Conservation (phyloP, 2,113 vertebrate species). For the Rhodinocichla rosea region DNA sequence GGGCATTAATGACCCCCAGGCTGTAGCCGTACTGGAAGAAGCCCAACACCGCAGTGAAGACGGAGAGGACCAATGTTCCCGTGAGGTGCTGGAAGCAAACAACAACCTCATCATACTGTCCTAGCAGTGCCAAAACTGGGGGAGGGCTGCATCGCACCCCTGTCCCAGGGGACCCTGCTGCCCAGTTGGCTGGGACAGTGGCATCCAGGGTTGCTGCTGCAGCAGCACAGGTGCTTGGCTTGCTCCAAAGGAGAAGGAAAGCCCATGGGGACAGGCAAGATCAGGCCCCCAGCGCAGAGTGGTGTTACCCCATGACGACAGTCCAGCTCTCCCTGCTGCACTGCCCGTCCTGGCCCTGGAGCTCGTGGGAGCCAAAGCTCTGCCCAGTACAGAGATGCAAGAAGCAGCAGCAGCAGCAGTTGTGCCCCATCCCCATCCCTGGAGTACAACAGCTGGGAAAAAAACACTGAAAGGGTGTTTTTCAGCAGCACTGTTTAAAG, state of each 20-base stretch:
- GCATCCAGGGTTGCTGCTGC: neutral
- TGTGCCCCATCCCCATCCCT: neutral
- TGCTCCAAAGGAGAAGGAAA: neutral
- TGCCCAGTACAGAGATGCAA: neutral
- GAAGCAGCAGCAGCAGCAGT: neutral
- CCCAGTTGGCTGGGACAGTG: fast-evolving
- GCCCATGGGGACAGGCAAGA: neutral
- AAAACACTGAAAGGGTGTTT: neutral
- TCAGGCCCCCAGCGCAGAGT: neutral
- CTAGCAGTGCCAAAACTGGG: neutral
- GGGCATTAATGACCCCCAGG: conserved; percentile 93
- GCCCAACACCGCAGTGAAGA: conserved; percentile 84
- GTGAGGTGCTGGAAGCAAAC: conserved; percentile 79
- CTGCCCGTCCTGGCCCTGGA: neutral
- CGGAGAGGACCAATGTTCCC: conserved; percentile 79
- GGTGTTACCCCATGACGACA: neutral
- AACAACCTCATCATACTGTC: neutral
- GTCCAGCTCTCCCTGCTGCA: neutral
- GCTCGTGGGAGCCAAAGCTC: fast-evolving
- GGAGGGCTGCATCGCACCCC: neutral
- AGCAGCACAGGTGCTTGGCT: neutral
- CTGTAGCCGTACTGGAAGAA: conserved; percentile 95
- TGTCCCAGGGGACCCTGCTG: neutral
- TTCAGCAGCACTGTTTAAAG: neutral
- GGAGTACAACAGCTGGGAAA: neutral